Evolutionary conservation across 2,113 vertebrate species (phyloP), one percentile per base, ranked within the genome.

Genomic region (Lepus europaeus): DNA sequence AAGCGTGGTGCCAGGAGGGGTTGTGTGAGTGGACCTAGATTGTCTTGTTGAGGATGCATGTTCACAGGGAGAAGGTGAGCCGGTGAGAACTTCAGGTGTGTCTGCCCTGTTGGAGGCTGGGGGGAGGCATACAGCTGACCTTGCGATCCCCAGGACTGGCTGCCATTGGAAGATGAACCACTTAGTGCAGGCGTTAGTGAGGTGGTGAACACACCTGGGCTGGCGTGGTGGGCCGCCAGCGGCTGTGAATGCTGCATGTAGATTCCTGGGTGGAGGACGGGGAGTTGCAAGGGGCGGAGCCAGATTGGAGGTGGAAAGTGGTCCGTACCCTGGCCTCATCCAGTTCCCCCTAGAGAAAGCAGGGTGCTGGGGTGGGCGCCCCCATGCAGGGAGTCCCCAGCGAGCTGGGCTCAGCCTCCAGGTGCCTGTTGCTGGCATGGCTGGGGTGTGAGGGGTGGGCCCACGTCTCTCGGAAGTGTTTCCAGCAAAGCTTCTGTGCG

Each of bases 361-460:
- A 33, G 59, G 33, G 31, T 27, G 9, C 1, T 20, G 59, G 23
- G 16, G 31, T 9, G 5, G 7, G 53, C 49, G 8, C 8, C 17
- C 56, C 89, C 27, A 5, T 19, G 25, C 6, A 3, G 3, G 6
- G 63, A 36, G 2, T 49, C 51, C 33, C 78, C 36, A 59, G 19
- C 70, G 31, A 64, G 74, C 61, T 45, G 39, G 29, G 29, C 36
- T 59, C 11, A 12, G 76, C 8, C 20, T 45, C 3, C 0, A 25
- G 61, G 33, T 56, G 22, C 0, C 23, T 1, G 0, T 17, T 29
- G 63, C 66, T 56, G 45, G 17, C 1, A 0, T 17, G 33, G 25
- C 16, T 13, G 11, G 0, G 66, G 64, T 49, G 2, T 14, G 13
- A 56, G 9, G 19, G 14, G 13, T 80, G 61, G 9, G 22, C 10